Evolutionary conservation across 2,797 vertebrate species (phyloP).

Genomic region (Zalophus californianus): DNA sequence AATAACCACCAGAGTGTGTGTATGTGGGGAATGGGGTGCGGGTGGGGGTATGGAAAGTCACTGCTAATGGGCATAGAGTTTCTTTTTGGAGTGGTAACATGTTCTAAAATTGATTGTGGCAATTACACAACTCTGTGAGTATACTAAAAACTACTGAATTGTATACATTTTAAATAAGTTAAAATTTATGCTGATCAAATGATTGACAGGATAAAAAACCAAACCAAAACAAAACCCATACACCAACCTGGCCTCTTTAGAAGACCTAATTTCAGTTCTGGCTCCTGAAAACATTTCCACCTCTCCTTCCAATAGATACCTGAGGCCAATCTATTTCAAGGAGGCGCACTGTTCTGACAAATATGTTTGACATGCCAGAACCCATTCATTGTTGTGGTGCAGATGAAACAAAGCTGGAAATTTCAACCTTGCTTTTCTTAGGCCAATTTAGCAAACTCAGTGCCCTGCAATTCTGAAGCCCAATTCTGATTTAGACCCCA

Average conservation of each 20-base stretch:
- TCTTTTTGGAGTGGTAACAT: neutral
- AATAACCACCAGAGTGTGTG: neutral
- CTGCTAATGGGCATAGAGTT: neutral
- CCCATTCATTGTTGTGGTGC: neutral
- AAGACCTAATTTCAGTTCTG: neutral
- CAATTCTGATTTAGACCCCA: neutral
- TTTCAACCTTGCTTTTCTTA: neutral
- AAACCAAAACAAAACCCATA: constrained; percentile 38
- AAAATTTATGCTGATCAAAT: constrained; percentile 4
- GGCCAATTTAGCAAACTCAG: neutral
- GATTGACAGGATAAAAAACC: constrained; percentile 48
- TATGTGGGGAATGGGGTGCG: too few relatives aligned
- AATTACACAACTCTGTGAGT: constrained; percentile 31
- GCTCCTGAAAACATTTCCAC: constrained; percentile 13
- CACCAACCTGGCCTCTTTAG: neutral
- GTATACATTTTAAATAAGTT: constrained; percentile 22
- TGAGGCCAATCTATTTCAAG: constrained; percentile 4
- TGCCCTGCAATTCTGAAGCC: neutral
- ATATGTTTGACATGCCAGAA: constrained; percentile 30
- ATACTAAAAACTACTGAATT: neutral
- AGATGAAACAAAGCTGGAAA: constrained; percentile 48
- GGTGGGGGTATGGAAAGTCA: neutral
- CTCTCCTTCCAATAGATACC: neutral
- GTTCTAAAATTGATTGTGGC: constrained; percentile 26
- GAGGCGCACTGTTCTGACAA: constrained; percentile 11